These are phyloP conservation scores for Enhydra lutris DNA, from an alignment of 2,113 vertebrate species.

Conservation along the genomic window DNA sequence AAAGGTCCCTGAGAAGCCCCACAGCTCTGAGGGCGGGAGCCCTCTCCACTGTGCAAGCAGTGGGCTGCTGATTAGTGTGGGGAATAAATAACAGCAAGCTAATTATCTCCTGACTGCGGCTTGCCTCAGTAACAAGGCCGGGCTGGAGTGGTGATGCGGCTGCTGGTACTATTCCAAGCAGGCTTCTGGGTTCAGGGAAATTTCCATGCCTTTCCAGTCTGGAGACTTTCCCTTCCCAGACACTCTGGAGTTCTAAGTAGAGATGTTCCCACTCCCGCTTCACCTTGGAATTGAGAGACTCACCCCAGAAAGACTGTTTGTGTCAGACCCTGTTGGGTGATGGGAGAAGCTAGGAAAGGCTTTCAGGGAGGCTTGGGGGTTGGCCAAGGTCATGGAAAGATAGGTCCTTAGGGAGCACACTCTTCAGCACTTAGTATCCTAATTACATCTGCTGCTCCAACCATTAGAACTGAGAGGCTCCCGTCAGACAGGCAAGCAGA, in stretches of 20 bases:
- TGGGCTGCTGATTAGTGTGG: conserved; percentile 76
- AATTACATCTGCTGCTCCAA: conserved; percentile 52
- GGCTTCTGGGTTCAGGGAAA: conserved; percentile 65
- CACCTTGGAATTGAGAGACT: conserved; percentile 54
- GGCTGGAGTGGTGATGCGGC: conserved; percentile 55
- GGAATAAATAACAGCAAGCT: conserved; percentile 81
- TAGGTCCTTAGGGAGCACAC: conserved; percentile 25
- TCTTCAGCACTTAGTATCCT: conserved; percentile 48
- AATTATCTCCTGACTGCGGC: conserved; percentile 78
- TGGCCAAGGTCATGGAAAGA: conserved; percentile 55
- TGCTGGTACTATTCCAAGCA: conserved; percentile 69
- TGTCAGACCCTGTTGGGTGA: background rate
- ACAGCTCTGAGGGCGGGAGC: conserved; percentile 53
- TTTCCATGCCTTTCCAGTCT: conserved; percentile 65
- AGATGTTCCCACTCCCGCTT: conserved; percentile 18
- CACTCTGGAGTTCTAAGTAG: background rate
- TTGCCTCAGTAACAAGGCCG: conserved; percentile 70
- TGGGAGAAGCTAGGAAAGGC: background rate
- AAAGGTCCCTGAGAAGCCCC: conserved; percentile 55
- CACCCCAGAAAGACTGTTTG: conserved; percentile 18
- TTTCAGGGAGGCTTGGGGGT: conserved; percentile 48
- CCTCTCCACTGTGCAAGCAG: conserved; percentile 67
- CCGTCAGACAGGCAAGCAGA: background rate
- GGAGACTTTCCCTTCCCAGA: conserved; percentile 48
- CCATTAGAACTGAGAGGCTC: background rate